Evolutionary conservation across 2,113 vertebrate species (phyloP), one percentile per base, ranked within the genome.

Genomic region (Cervus canadensis): DNA sequence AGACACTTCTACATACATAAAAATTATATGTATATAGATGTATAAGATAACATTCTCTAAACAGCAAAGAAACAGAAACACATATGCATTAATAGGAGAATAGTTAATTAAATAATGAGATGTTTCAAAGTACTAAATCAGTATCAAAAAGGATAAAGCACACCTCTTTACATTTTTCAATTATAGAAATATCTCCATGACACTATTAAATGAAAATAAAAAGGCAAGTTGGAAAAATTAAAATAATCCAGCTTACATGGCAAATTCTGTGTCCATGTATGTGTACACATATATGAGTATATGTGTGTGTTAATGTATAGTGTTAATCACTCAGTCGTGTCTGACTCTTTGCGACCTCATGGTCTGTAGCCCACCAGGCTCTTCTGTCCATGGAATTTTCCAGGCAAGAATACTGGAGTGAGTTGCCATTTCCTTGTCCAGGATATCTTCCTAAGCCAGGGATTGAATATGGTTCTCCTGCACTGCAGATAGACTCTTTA

Each of bases 341-440:
- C 16, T 0, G 8, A 67, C 4, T 36, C 33, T 36, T 36, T 36
- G 64, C 0, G 0, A 67, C 17, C 64, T n/a, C 33, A 67, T 67
- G 62, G 7, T 0, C 62, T 67, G 3, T n/a, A 67, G 33, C 62
- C 62, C 33, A 17, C 15, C 16, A 67, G 7, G 16, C 33, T 67
- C 33, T 3, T n/a, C 7, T 67, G 33, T 19, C 16, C 7, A n/a
- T 10, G 33, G 33, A n/a, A 67, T 67, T 64, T 7, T 33, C 60
- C 62, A 64, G 62, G 14, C 15, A n/a, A 64, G 30, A 64, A n/a
- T 64, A 64, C 30, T n/a, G 30, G 15, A 64, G 15, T 64, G 62
- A 3, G 62, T 17, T n/a, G 30, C 30, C 15, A n/a, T n/a, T 64
- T 64, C 62, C 30, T 64, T 64, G 5, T 30, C 26, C 28, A 30